Evolutionary conservation across 2,888 invertebrate species (phyloP), one percentile per base, ranked within the genome.

Genomic region (Actias luna): DNA sequence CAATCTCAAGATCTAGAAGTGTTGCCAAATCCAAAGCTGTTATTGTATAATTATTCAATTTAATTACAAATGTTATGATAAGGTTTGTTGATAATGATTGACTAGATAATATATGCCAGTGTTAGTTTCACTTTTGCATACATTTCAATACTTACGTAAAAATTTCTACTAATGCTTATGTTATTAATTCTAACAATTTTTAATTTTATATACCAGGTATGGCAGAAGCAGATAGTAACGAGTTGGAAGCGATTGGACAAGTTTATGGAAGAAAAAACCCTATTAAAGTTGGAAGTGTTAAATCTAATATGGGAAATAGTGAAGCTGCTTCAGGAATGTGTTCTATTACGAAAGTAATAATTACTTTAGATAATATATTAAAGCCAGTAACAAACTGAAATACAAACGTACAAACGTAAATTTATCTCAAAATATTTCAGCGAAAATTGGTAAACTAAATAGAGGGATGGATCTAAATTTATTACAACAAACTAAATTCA

Each of bases 241-340:
- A 95, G 79, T 83, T 94, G 4, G 92, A 93, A 76, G 93, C 94
- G 7, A 93, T 95, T 63, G 88, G 90, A 7, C 89, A 93, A 62
- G 83, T 94, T 10, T 94, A 94, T 73, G 91, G 89, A 61, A 81
- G 86, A 58, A 83, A 87, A 36, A 93, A 92, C 29, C 92, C 93
- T 5, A 82, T 95, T 1, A 87, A 93, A 63, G 90, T 95, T 65
- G 87, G 87, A 39, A 70, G 80, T 46, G 79, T 87, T 0, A 85
- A 82, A 64, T 85, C 85, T 1, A 85, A 85, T 58, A 82, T 85
- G 78, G 87, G 87, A 0, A 75, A 84, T 55, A 76, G 80, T 36
- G 83, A 85, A 60, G 69, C 77, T 2, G 84, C 79, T 27, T 83
- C 84, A 0, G 86, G 83, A 14, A 75, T 91, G 8, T 93, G 93